These are phyloP conservation scores for Pontoporia blainvillei DNA, from an alignment of 2,113 vertebrate genomes.

Conservation along the genomic window DNA sequence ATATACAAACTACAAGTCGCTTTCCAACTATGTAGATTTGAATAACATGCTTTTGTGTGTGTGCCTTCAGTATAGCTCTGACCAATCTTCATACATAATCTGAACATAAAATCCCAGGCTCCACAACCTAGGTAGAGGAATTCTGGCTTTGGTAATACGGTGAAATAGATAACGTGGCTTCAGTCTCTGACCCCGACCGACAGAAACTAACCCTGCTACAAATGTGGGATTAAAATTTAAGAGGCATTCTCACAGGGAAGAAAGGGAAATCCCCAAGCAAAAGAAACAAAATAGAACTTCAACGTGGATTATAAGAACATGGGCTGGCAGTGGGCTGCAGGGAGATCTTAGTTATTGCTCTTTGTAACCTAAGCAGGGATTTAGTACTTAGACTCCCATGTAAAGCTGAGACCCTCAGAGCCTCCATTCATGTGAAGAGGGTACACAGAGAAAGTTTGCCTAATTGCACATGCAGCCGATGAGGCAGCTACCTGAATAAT, in stretches of 20 bases:
- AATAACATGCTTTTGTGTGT: background rate
- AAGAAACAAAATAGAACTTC: background rate
- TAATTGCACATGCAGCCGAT: background rate
- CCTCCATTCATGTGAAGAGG: background rate
- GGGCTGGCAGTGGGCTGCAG: background rate
- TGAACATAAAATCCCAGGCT: background rate
- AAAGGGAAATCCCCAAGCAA: background rate
- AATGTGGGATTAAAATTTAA: background rate
- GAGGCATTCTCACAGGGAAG: background rate
- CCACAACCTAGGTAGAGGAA: background rate
- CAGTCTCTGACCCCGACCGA: background rate
- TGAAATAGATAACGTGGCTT: background rate
- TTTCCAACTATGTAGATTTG: background rate
- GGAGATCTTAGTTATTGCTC: background rate
- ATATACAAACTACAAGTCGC: background rate
- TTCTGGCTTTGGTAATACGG: background rate
- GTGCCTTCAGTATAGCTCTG: background rate
- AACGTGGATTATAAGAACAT: background rate
- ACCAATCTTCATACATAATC: background rate
- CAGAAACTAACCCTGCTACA: background rate
- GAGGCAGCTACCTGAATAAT: background rate
- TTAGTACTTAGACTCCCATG: background rate
- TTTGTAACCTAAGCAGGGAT: background rate
- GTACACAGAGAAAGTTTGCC: background rate
- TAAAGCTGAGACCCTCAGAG: background rate